Base-by-base conservation (phyloP, 2,797 vertebrate genomes). In the Discoglossus pictus region DNA sequence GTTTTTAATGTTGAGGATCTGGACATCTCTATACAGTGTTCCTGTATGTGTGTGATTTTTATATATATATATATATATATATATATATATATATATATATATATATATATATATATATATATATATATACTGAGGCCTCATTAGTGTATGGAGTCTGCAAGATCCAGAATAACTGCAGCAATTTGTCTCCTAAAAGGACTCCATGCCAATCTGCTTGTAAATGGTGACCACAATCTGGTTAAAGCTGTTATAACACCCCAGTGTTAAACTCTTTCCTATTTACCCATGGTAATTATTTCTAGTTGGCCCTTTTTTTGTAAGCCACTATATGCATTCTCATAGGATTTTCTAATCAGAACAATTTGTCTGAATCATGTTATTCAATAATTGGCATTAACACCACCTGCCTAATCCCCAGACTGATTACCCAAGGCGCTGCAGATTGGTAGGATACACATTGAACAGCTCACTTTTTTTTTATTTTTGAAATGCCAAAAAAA, bases 201-300 rank as follows among this genome's bases (percentile, higher is more conserved):
- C 51, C n/a, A 23, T 65, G 72, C 74, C 55, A 64, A 79, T 61
- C 44, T 67, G 2, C 46, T 74, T 74, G 73, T 55, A 80, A 73
- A 47, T 65, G 77, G 75, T 79, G 46, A 72, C 76, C 72, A 62
- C 0, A 10, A 31, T 79, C 74, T 78, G 38, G 65, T 72, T 78
- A 39, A 64, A 73, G 40, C 52, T 73, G 44, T 67, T 47, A 38
- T 15, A 55, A 61, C 39, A 31, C 7, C 42, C 27, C 38, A 36
- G 56, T 61, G 47, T 61, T 61, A 68, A 67, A 67, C 36, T 59
- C 35, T 17, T 43, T 21, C 17, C 36, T 25, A 43, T 61, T 42
- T 61, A 35, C 23, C 24, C 47, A 61, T 35, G 46, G 27, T 60
- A 23, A 68, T 66, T 50, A 44, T 55, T 65, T 65, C 8, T 55